Conservation (phyloP, 2,797 vertebrate genomes). For the Sternotherus odoratus region DNA sequence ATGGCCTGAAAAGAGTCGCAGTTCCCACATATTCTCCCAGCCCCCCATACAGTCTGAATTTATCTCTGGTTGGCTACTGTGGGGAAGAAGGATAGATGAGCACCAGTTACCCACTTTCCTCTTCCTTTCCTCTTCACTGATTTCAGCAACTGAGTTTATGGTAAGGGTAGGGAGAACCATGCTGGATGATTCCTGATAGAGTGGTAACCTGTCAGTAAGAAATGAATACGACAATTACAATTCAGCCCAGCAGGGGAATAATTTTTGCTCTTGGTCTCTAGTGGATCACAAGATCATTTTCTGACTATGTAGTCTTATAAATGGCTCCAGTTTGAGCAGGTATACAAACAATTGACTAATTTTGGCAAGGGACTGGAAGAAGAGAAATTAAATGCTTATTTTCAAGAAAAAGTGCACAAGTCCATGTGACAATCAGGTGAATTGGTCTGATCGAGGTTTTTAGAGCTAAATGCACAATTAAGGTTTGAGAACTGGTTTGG, state of each 20-base stretch:
- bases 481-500: background rate
- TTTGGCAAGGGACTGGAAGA: background rate
- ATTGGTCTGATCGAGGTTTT: background rate
- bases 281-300: background rate
- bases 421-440: background rate
- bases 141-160: background rate
- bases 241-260: background rate
- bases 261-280: background rate
- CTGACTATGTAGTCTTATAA: background rate
- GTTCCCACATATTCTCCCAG: background rate
- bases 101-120: background rate
- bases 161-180: background rate
- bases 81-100: background rate
- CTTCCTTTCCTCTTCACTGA: background rate
- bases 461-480: background rate
- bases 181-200: background rate
- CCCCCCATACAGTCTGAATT: background rate
- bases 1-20: background rate
- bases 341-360: background rate
- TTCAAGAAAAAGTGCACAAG: background rate
- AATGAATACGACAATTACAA: background rate
- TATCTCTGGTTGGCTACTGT: accelerated
- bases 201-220: background rate
- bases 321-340: background rate
- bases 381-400: background rate